Evolutionary conservation across 2,888 invertebrate genomes (phyloP).

Genomic region (Acrobasis repandana): DNA sequence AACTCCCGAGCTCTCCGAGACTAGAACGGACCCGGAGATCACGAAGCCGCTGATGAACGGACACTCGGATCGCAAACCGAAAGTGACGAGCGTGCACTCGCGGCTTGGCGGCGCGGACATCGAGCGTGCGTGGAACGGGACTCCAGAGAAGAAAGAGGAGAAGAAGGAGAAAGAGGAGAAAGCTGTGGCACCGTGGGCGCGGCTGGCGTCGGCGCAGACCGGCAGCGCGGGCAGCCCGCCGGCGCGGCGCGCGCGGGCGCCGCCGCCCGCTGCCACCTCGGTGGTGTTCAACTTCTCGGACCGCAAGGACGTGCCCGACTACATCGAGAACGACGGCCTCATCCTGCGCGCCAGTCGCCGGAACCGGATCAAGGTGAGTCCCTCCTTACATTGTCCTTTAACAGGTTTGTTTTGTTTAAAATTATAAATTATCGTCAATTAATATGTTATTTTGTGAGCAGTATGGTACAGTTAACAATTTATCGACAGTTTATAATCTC

Average conservation of each 20-base stretch:
- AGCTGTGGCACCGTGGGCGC: constrained; percentile 39
- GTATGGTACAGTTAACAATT: too few species aligned
- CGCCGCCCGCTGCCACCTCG: constrained; percentile 83
- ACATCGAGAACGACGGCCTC: constrained; percentile 94
- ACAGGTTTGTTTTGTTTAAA: background rate
- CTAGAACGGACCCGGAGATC: constrained; percentile 25
- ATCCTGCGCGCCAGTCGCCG: constrained; percentile 86
- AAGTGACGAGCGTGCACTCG: constrained; percentile 38
- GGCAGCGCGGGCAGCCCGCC: constrained; percentile 36
- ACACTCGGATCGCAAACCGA: constrained; percentile 38
- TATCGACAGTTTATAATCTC: too few species aligned
- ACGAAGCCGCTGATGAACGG: constrained; percentile 46
- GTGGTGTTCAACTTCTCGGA: constrained; percentile 94
- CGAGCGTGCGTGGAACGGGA: constrained; percentile 66
- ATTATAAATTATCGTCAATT: too few species aligned
- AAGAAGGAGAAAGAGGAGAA: constrained; percentile 34
- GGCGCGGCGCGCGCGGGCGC: constrained; percentile 46
- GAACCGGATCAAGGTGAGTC: constrained; percentile 88
- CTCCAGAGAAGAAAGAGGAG: constrained; percentile 36
- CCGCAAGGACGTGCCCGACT: constrained; percentile 94
- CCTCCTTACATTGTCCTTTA: background rate
- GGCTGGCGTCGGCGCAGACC: constrained; percentile 31
- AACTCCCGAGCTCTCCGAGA: constrained; percentile 28
- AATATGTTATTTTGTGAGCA: too few species aligned
- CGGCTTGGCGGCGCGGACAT: constrained; percentile 59